Evolutionary conservation across 2,113 vertebrate genomes (phyloP).

Genomic region (Halcyon senegalensis): DNA sequence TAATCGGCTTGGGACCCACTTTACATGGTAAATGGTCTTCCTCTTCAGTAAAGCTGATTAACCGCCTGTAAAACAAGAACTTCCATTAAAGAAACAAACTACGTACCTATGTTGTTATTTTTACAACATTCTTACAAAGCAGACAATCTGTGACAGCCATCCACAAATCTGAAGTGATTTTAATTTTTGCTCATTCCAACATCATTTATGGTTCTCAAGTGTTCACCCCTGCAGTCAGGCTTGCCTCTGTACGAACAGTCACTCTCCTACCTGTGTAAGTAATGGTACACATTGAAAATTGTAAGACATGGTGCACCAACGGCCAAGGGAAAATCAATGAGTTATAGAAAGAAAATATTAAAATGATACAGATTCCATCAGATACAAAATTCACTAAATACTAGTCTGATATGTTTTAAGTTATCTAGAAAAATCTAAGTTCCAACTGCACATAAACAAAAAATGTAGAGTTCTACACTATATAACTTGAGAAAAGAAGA

Average conservation of each 20-base stretch:
- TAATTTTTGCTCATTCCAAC: neutral
- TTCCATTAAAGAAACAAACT: neutral
- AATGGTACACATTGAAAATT: neutral
- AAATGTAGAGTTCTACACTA: neutral
- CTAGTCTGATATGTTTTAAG: neutral
- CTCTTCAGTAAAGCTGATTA: constrained; percentile 14
- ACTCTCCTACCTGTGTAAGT: neutral
- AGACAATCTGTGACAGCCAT: neutral
- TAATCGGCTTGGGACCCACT: constrained; percentile 63
- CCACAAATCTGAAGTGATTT: neutral
- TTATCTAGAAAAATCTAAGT: neutral
- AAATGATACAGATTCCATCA: neutral
- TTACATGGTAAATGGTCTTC: constrained; percentile 21
- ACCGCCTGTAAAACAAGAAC: constrained; percentile 58
- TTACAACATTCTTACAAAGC: neutral
- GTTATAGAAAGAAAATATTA: neutral
- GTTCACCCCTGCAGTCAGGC: neutral
- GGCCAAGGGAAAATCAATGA: neutral
- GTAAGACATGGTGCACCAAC: neutral
- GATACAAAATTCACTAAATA: neutral
- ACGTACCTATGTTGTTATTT: neutral
- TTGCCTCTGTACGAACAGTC: neutral
- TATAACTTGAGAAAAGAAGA: neutral
- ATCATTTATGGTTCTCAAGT: neutral
- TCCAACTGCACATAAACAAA: neutral